A percentile compares a stretch with the other conserved stretches of the same genome.
Evolutionary conservation across 2,888 invertebrate species (phyloP).

Genomic region (Prosapia bicincta): DNA sequence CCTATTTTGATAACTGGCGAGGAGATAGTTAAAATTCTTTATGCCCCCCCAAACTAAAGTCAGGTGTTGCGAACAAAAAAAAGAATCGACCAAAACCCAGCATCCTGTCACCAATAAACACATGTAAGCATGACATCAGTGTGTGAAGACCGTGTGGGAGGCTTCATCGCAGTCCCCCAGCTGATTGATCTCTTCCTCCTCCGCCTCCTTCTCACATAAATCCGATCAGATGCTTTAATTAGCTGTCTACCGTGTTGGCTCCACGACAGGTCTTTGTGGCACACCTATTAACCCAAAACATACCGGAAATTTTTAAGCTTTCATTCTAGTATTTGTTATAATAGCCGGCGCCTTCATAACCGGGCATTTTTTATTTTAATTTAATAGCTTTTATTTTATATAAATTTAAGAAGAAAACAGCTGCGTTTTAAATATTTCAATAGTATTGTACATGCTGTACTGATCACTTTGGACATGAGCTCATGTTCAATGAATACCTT

Average conservation of each 20-base stretch:
- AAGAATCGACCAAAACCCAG: not conserved
- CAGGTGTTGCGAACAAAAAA: too few species aligned
- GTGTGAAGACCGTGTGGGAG: not conserved
- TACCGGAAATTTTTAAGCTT: not conserved
- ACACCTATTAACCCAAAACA: not conserved
- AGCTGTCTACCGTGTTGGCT: not conserved
- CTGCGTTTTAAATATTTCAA: too few species aligned
- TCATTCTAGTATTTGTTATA: not conserved
- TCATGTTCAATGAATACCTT: too few species aligned
- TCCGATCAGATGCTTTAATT: not conserved
- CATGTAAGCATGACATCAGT: not conserved
- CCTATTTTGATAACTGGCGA: too few species aligned
- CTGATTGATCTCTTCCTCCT: slow-evolving; percentile 2
- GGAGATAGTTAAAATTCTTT: too few species aligned
- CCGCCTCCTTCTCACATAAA: not conserved
- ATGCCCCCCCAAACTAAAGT: too few species aligned
- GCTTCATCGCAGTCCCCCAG: not conserved
- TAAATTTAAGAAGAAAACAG: too few species aligned
- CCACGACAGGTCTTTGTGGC: not conserved
- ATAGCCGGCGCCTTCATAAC: not conserved
- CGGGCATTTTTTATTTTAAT: too few species aligned
- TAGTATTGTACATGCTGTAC: too few species aligned
- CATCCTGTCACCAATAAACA: not conserved
- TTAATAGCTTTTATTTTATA: too few species aligned
- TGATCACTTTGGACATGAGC: too few species aligned